phyloP scores from a whole-genome alignment of 2,113 vertebrate genomes.

The Mastomys natalensis region DNA sequence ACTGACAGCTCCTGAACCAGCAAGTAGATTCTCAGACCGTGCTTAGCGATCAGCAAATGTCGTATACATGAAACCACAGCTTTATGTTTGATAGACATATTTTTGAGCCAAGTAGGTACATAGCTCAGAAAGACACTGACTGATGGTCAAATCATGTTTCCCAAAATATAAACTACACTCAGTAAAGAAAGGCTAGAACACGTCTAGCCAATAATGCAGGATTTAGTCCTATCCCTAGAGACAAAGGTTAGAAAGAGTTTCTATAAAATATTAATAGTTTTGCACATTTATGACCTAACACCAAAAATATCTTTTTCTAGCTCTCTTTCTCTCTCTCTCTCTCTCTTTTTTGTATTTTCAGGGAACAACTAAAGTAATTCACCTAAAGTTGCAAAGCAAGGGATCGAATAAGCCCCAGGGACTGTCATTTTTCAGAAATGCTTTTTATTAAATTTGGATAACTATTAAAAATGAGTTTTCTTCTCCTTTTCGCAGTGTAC shows the following conservation, averaged over 20 bases:
- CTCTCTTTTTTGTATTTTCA: background rate
- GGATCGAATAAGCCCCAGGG: background rate
- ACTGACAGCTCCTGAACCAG: background rate
- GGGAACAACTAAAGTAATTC: slow-evolving; percentile 55
- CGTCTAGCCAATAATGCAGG: background rate
- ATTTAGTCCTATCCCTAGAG: slow-evolving; percentile 50
- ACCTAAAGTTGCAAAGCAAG: slow-evolving; percentile 51
- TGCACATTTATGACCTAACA: slow-evolving; percentile 61
- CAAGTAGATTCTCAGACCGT: background rate
- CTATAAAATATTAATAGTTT: slow-evolving; percentile 66
- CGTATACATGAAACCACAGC: background rate
- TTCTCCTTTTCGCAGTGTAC: background rate
- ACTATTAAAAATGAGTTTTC: slow-evolving; percentile 12
- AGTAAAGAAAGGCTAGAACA: background rate
- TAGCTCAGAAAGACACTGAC: slow-evolving; percentile 13
- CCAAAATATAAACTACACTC: slow-evolving; percentile 39
- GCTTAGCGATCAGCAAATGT: background rate
- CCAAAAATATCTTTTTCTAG: slow-evolving; percentile 31
- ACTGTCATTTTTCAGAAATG: slow-evolving; percentile 48
- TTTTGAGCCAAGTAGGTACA: background rate
- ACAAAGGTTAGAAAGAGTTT: slow-evolving; percentile 41
- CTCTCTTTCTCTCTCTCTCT: too few species aligned
- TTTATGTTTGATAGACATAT: background rate
- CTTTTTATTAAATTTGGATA: slow-evolving; percentile 62
- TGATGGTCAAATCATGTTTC: slow-evolving; percentile 41